Evolutionary conservation across 2,888 invertebrate species (phyloP).

Genomic region (Endotricha flammealis): DNA sequence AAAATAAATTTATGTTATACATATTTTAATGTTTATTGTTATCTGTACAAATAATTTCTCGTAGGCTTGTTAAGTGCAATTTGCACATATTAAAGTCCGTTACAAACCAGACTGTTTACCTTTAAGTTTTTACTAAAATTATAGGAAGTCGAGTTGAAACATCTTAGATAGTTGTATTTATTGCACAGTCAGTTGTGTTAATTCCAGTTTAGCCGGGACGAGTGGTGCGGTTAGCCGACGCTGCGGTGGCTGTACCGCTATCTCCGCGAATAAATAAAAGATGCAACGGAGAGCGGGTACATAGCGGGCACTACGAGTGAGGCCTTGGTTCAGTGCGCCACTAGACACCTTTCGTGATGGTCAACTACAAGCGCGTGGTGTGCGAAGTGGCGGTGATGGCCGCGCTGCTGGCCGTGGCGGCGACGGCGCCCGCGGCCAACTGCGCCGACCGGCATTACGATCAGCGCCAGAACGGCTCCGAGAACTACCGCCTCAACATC

Average conservation of each 20-base stretch:
- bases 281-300: constrained; percentile 64
- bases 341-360: constrained; percentile 58
- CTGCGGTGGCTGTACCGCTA: constrained; percentile 67
- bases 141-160: constrained; percentile 12
- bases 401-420: constrained; percentile 68
- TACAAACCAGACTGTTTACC: not conserved
- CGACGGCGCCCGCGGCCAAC: constrained; percentile 40
- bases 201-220: constrained; percentile 61
- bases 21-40: no score
- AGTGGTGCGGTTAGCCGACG: constrained; percentile 45
- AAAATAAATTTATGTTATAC: no score
- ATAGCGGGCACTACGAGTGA: constrained; percentile 54
- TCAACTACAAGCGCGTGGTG: constrained; percentile 68
- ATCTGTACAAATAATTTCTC: no score
- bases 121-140: constrained; percentile 8
- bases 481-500: constrained; percentile 84
- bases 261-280: constrained; percentile 75
- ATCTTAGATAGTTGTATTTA: constrained; percentile 34
- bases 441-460: constrained; percentile 74
- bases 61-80: not conserved
- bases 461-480: constrained; percentile 87
- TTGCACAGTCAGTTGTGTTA: constrained; percentile 46
- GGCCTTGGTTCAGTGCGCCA: constrained; percentile 51
- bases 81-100: not conserved
- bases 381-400: constrained; percentile 84